Conservation (phyloP, 2,797 vertebrate species). For the Alectoris magna region DNA sequence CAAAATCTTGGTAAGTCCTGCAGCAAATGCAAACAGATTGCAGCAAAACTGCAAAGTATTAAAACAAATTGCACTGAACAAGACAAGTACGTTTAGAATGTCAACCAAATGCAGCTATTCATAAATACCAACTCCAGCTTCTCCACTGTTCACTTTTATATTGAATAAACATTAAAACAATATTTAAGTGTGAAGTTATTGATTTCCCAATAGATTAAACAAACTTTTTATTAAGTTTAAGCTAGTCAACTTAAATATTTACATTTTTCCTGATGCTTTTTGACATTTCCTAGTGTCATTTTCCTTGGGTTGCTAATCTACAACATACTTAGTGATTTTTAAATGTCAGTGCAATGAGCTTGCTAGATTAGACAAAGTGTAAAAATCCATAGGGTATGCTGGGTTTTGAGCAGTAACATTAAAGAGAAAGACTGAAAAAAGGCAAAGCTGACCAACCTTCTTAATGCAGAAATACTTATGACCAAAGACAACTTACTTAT, state of each 20-base stretch:
- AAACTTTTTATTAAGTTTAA: constrained; percentile 56
- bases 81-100: neutral
- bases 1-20: neutral
- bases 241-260: constrained; percentile 54
- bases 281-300: constrained; percentile 35
- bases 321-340: constrained; percentile 37
- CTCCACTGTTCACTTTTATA: constrained; percentile 19
- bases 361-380: constrained; percentile 1
- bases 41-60: neutral
- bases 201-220: constrained; percentile 43
- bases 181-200: constrained; percentile 46
- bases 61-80: neutral
- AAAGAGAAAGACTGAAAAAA: neutral
- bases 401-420: neutral
- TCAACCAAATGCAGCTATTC: neutral
- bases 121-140: neutral
- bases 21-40: neutral
- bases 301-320: constrained; percentile 40
- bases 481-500: neutral
- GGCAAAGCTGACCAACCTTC: neutral
- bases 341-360: constrained; percentile 44
- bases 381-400: neutral
- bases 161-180: constrained; percentile 34
- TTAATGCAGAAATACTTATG: neutral
- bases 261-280: constrained; percentile 25